Evolutionary conservation across 2,113 vertebrate species (phyloP), one percentile per base, ranked within the genome.

Genomic region (Otocyon megalotis): DNA sequence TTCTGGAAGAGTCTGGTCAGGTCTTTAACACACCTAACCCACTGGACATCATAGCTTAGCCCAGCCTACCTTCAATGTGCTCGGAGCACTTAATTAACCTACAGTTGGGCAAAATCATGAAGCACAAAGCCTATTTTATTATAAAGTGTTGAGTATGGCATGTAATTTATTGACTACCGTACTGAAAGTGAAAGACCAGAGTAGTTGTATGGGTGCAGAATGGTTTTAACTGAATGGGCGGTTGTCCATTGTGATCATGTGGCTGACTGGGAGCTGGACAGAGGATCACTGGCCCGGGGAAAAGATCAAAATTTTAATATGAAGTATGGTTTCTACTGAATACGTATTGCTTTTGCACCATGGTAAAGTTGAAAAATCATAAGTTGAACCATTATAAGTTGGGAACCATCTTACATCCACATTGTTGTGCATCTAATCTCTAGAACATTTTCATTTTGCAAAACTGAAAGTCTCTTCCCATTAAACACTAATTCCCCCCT

Each of bases 1-100:
- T 99, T 99, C 71, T 99, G 99, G 97, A 99, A 99, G 77, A 99
- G 99, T 28, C 99, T 98, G 2, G 99, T 99, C 74, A 99, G 99
- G 98, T 99, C 99, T 79, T 53, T 79, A 12, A 54, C 30, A 54
- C 76, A 20, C 50, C 9, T 54, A 19, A 11, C 28, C 28, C 50
- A 79, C 48, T 4, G 28, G 50, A 19, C 50, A 11, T 54, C 28
- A 32, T n/a, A 79, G 76, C 10, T 79, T n/a, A 79, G 76, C 50
- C 30, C 13, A 12, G 50, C 76, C 17, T 12, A n/a, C 30, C 16
- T 54, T n/a, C 32, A 79, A 32, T 17, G 9, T 79, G 50, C 76
- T 79, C 17, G 20, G 76, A 54, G 54, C 76, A n/a, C 50, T 79
- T 79, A n/a, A 77, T 54, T 53, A n/a, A 54, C 30, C 50, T 32